Evolutionary conservation across 2,113 vertebrate species (phyloP).

Genomic region (Electrona antarctica): DNA sequence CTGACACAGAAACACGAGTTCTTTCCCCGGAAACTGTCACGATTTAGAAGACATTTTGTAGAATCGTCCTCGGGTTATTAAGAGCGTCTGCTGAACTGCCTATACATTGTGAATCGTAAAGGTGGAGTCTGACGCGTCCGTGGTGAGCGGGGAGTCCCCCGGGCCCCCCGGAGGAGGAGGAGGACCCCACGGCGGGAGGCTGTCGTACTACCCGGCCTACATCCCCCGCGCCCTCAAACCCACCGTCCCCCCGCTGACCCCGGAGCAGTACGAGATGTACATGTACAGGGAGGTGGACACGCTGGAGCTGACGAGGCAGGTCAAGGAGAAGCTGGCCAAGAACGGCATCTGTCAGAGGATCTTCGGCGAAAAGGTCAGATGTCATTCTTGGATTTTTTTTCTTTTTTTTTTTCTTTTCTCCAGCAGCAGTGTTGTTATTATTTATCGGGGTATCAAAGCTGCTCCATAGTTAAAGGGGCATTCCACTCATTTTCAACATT

Average conservation of each 20-base stretch:
- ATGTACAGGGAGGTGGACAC: slow-evolving; percentile 99
- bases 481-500: too few relatives aligned
- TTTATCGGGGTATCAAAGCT: background rate
- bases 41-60: too few relatives aligned
- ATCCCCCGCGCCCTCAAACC: slow-evolving; percentile 93
- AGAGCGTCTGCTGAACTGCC: too few relatives aligned
- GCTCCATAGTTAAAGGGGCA: background rate
- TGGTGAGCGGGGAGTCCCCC: slow-evolving; percentile 57
- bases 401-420: too few relatives aligned
- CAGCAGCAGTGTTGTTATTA: background rate
- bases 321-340: slow-evolving; percentile 98
- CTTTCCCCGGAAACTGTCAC: too few relatives aligned
- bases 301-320: slow-evolving; percentile 93
- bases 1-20: too few relatives aligned
- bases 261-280: slow-evolving; percentile 98
- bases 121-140: slow-evolving; percentile 80
- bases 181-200: slow-evolving; percentile 68
- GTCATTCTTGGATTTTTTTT: background rate
- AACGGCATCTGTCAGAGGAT: slow-evolving; percentile 99
- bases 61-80: too few relatives aligned
- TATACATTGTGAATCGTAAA: too few relatives aligned
- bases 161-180: slow-evolving; percentile 50
- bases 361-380: slow-evolving; percentile 96
- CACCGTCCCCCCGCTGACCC: slow-evolving; percentile 92
- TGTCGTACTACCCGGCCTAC: slow-evolving; percentile 89